phyloP scores from a whole-genome alignment of 2,888 invertebrate genomes.

The Dolichomitus sp. region DNA sequence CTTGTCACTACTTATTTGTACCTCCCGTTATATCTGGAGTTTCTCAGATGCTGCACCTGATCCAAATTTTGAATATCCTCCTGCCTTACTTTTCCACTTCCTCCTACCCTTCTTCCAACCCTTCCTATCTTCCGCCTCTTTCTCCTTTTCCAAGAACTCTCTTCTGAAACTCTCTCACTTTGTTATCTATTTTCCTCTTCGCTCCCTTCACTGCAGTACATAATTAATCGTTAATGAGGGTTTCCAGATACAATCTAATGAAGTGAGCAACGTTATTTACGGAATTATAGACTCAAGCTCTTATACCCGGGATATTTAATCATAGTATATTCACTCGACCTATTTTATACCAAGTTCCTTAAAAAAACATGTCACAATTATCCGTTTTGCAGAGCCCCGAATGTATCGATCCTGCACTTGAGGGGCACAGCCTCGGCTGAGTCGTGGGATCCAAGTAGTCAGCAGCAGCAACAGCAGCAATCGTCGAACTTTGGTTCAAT shows the following conservation, averaged over 20 bases:
- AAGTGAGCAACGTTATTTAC: not conserved
- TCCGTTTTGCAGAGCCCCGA: constrained; percentile 86
- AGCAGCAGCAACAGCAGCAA: constrained; percentile 68
- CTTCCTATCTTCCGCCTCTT: too few relatives aligned
- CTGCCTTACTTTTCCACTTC: too few relatives aligned
- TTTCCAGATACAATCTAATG: not conserved
- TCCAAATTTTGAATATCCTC: too few relatives aligned
- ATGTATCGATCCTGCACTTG: constrained; percentile 88
- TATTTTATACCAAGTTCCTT: not conserved
- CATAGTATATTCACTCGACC: not conserved
- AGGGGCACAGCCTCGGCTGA: constrained; percentile 87
- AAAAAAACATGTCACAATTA: not conserved
- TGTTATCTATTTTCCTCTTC: too few relatives aligned
- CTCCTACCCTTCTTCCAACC: too few relatives aligned
- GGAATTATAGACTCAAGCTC: not conserved
- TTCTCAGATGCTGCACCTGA: too few relatives aligned
- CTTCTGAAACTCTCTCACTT: too few relatives aligned
- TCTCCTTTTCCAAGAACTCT: too few relatives aligned
- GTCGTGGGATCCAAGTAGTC: constrained; percentile 87
- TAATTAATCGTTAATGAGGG: not conserved
- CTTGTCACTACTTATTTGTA: too few relatives aligned
- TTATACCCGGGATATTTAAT: not conserved
- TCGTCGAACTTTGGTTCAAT: constrained; percentile 69
- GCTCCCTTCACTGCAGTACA: not conserved
- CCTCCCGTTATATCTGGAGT: too few relatives aligned